Percentiles rank a stretch among this genome's conserved stretches.
These are phyloP conservation scores for Scelioninae gen. 2 DNA, from an alignment of 2,888 invertebrate genomes.

Conservation along the genomic window DNA sequence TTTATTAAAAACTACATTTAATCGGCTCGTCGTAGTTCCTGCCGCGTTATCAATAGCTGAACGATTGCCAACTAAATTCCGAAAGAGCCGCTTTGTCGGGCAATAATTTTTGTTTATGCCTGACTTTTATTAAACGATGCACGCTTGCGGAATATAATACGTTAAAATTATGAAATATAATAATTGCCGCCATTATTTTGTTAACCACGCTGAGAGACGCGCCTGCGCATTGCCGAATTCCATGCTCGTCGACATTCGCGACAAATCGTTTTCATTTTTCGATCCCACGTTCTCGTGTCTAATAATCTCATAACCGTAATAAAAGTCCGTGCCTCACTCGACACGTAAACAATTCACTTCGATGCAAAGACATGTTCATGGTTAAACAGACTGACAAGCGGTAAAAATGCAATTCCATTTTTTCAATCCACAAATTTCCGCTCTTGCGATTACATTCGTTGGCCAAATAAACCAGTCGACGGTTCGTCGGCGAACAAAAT, in stretches of 20 bases:
- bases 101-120: slow-evolving; percentile 58
- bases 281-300: too few relatives aligned
- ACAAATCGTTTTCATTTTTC: slow-evolving; percentile 9
- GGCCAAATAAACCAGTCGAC: too few relatives aligned
- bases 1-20: slow-evolving; percentile 56
- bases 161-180: slow-evolving; percentile 57
- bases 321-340: too few relatives aligned
- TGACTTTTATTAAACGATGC: slow-evolving; percentile 53
- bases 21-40: slow-evolving; percentile 49
- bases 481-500: too few relatives aligned
- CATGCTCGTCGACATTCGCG: too few relatives aligned
- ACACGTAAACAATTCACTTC: too few relatives aligned
- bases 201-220: slow-evolving; percentile 31
- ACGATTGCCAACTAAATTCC: slow-evolving; percentile 57
- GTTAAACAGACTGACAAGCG: too few relatives aligned
- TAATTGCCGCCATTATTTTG: slow-evolving; percentile 46
- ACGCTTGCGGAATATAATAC: slow-evolving; percentile 48
- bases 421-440: too few relatives aligned
- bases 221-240: slow-evolving; percentile 8
- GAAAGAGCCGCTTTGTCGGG: slow-evolving; percentile 56
- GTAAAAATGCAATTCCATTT: too few relatives aligned
- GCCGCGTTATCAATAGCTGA: slow-evolving; percentile 58
- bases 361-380: too few relatives aligned
- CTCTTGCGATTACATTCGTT: too few relatives aligned
- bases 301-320: too few relatives aligned